Evolutionary conservation across 2,797 vertebrate species (phyloP), one percentile per base, ranked within the genome.

Genomic region (Cynodonichthys magdalenae): DNA sequence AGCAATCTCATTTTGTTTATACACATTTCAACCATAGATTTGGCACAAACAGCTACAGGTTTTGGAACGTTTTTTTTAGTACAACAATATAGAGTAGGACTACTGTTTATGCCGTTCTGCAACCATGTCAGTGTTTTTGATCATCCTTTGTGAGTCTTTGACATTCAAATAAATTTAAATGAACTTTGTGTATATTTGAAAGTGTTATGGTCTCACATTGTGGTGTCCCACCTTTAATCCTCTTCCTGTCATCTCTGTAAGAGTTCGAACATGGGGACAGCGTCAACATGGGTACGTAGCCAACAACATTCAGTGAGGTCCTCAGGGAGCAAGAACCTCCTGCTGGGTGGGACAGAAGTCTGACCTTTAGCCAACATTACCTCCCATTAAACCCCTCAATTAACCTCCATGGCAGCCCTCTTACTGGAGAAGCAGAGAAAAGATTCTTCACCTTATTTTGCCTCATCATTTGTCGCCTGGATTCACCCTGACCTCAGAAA

Each of bases 381-480:
- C 81, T 81, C 82, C 81, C 79, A 77, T 92, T 91, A 92, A 24
- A 87, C 89, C 90, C 89, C 83, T 89, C 87, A 90, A 91, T 92
- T 93, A 93, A 90, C 90, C 86, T 83, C 76, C 71, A 62, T 75
- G 65, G 75, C 70, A 53, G 63, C 77, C 82, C 84, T 73, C 86
- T 81, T 84, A 75, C 66, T 77, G 69, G 42, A 29, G 17, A 53
- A 63, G 68, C 61, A 47, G 24, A 62, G 66, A 71, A 39, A 59
- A 66, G 60, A 73, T 58, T 24, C 24, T 68, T 73, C 63, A 80
- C 65, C 78, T 77, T 84, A 78, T 87, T 85, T 87, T 82, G 79
- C 84, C 88, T 85, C 82, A 79, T 90, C 75, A 84, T 89, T 91
- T 92, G 87, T 86, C 90, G 86, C 90, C 83, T 84, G 74, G 88